Evolutionary conservation across 2,113 vertebrate genomes (phyloP), one percentile per base, ranked within the genome.

Genomic region (Corythornis madagascariensis): DNA sequence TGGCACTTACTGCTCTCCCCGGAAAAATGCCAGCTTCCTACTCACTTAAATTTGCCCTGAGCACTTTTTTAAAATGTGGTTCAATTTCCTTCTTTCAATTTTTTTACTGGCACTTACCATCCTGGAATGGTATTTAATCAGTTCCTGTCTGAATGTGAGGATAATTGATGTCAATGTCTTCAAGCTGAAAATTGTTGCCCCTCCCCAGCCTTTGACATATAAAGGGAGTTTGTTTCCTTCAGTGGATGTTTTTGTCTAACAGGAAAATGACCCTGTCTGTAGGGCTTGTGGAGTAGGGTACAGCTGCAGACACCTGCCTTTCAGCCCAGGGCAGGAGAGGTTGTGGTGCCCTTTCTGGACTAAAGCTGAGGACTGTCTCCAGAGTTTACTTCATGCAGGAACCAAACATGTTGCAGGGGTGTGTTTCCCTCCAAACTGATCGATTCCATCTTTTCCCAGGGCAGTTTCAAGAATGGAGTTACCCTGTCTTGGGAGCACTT

Each of bases 221-320:
- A 96, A 92, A 94, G 85, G 78, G 67, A 73, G 67, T 90, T 88
- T 87, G 64, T 94, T 95, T 89, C 47, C 75, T 85, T 69, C 74
- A 42, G 85, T 76, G 70, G 47, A 50, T 76, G 55, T 70, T 93
- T 86, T 70, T 73, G 70, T 87, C 79, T 89, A 53, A 61, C 31
- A 92, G 85, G 57, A 48, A 91, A 91, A 93, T 83, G 64, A 83
- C 48, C 48, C 31, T 0, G 5, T 47, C 74, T 71, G 63, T 60
- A 57, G 79, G 67, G 53, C 84, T 75, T 61, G 70, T 2, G 1
- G 69, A 77, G 57, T 24, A 4, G 52, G 79, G 33, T 40, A 43
- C 18, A 83, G 78, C 55, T 75, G 89, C 72, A 89, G 84, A 67
- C 60, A 94, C 89, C 78, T 89, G 64, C 52, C 56, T 56, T 80